Evolutionary conservation across 2,797 vertebrate genomes (phyloP), one percentile per base, ranked within the genome.

Genomic region (Furcifer pardalis): DNA sequence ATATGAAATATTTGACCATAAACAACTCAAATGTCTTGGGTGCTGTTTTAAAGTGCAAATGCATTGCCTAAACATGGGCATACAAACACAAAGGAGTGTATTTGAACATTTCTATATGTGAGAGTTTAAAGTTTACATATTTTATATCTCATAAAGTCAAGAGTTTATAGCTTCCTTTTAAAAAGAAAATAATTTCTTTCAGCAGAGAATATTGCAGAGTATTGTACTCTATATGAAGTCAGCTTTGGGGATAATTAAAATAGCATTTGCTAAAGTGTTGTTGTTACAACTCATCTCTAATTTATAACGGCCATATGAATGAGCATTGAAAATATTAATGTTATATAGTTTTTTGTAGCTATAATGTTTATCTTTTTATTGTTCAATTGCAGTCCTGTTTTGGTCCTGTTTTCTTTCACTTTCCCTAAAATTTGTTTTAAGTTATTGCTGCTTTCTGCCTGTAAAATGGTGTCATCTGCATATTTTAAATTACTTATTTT

Each of bases 101-200:
- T 56, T 56, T 56, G 52, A 19, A 19, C 52, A 21, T 56, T 15
- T 19, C 52, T 56, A 21, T 56, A 19, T 56, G 21, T 56, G 5
- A 17, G 52, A 56, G 52, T 56, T 79, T 86, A 72, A 77, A 2
- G 30, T 25, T 0, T n/a, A 7, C 21, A 56, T 19, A 52, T 73
- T 90, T 87, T 15, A 86, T 74, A 9, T 49, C 6, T 83, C 13
- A 6, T 7, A 84, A 90, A 2, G 68, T 21, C 32, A 56, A 88
- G 65, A 78, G 71, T 19, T 0, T 32, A 42, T 13, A 80, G 25
- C 15, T 86, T 86, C 3, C 1, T 86, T 91, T 82, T 75, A 10
- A 78, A 75, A 84, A 25, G 0, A 32, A 1, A 69, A 6, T 49
- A 82, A 84, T 49, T 30, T 76, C 71, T 56, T 83, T 89, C 46